Conservation (phyloP, 92 coral and sea anemone species). For the Palythoa grandiflora region DNA sequence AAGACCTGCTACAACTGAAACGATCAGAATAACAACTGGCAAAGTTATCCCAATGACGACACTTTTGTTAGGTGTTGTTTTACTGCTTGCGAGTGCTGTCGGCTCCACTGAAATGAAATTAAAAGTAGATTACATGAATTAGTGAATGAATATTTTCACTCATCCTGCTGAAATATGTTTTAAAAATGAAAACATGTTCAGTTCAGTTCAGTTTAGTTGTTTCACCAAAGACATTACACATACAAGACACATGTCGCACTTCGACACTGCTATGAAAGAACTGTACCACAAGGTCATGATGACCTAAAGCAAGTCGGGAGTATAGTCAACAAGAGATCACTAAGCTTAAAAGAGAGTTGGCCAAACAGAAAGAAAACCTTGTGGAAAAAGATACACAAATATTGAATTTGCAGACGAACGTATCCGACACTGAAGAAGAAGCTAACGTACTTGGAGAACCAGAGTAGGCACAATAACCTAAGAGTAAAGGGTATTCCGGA, state of each 20-base stretch:
- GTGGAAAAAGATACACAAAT: background rate
- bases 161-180: background rate
- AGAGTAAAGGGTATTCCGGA: background rate
- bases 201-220: no score
- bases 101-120: background rate
- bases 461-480: background rate
- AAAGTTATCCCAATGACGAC: background rate
- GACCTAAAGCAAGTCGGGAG: background rate
- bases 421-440: background rate
- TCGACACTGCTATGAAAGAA: constrained; percentile 8
- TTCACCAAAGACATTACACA: no score
- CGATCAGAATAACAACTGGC: background rate
- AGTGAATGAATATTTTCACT: no score
- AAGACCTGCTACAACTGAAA: background rate
- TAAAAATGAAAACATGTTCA: no score
- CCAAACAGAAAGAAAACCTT: background rate
- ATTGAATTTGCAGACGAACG: background rate
- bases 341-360: background rate
- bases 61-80: background rate
- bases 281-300: background rate
- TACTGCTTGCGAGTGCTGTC: background rate
- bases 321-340: background rate
- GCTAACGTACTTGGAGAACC: background rate
- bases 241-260: background rate
- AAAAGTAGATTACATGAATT: background rate